A percentile compares a stretch with the other conserved stretches of the same genome.
These are phyloP conservation scores for Pseudomyrmex pallidus DNA, from an alignment of 1,140 invertebrate species.

Conservation along the genomic window DNA sequence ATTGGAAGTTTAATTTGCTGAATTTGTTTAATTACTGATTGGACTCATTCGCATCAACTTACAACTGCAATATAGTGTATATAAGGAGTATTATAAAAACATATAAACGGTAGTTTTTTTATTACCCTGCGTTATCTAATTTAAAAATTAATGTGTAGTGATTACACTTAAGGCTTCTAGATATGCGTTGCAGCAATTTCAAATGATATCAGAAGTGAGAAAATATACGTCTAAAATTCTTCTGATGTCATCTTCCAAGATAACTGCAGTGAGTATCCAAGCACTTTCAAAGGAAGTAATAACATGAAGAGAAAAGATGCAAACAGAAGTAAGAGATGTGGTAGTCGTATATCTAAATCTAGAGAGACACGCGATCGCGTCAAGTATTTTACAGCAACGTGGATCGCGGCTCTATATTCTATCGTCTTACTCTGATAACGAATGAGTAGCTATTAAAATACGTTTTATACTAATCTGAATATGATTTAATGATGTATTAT, in stretches of 20 bases:
- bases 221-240: too few species aligned
- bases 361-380: too few species aligned
- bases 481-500: neutral
- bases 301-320: constrained; percentile 8
- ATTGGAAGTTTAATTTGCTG: constrained; percentile 38
- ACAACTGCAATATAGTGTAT: neutral
- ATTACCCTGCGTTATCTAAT: constrained; percentile 14
- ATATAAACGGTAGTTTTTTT: constrained; percentile 30
- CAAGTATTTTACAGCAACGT: too few species aligned
- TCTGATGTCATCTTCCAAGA: too few species aligned
- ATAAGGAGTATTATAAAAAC: constrained; percentile 43
- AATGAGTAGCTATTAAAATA: neutral
- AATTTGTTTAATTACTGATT: constrained; percentile 38
- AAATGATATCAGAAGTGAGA: too few species aligned
- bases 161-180: neutral
- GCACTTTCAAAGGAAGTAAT: constrained; percentile 1
- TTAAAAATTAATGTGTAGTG: constrained; percentile 10
- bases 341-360: too few species aligned
- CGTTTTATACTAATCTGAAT: neutral
- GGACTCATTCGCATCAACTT: constrained; percentile 28
- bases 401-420: neutral
- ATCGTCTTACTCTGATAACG: neutral
- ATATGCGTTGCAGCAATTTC: too few species aligned
- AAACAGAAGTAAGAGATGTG: constrained; percentile 16
- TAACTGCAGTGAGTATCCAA: too few species aligned